Base-by-base conservation (phyloP, 2,113 vertebrate species). In the Dolichallabes microphthalmus region DNA sequence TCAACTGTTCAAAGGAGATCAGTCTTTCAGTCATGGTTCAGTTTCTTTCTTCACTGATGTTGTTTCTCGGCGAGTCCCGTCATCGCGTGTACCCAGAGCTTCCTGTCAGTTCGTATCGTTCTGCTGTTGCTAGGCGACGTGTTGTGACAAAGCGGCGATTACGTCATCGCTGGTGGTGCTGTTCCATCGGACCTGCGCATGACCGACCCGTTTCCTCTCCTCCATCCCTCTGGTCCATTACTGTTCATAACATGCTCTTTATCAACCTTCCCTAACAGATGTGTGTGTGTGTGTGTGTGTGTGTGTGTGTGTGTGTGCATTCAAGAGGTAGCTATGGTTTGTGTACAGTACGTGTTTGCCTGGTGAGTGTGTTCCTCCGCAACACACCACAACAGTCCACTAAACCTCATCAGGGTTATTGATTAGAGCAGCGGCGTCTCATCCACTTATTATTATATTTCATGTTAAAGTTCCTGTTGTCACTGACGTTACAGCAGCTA, bases 101-200 rank as follows among this genome's bases (percentile, higher is more conserved):
- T 30, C 55, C 39, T 27, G 19, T 35, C 55, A 30, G 57, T 50
- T 50, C 11, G n/a, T 20, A 64, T 80, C 73, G 63, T 69, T 78
- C 52, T 30, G 80, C 75, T 58, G 81, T 79, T 63, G 77, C 85
- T 80, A 58, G 79, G 82, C 83, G 57, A 88, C 75, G 0, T 55
- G 52, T 39, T 15, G 61, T 66, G 64, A 64, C 57, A 78, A 32
- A 58, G 66, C 66, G 52, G 30, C 3, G 50, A 71, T 73, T 57
- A 80, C 19, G 53, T 80, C 52, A 80, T 57, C 13, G 14, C 68
- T 27, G 4, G 7, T 78, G 55, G 22, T 69, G 25, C 52, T 66
- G n/a, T 63, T 27, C 52, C 7, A 25, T 17, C 66, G 5, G 22
- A 53, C 22, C 63, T 63, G 17, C 45, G 45, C 60, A 57, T 25